These are phyloP conservation scores for Nipponia nippon DNA, from an alignment of 2,113 vertebrate genomes.

Conservation along the genomic window DNA sequence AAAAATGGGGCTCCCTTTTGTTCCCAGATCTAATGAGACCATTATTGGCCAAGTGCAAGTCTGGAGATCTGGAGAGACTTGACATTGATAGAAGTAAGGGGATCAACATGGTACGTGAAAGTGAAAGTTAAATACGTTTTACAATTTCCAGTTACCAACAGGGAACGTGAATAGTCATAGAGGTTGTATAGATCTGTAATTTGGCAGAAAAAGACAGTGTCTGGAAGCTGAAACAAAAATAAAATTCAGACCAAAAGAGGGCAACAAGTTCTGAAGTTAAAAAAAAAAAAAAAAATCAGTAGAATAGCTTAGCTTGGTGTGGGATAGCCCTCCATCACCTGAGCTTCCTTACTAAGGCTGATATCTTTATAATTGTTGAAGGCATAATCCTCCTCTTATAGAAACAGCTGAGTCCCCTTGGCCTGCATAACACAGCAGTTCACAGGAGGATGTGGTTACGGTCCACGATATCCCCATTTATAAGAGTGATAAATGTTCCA, in stretches of 20 bases:
- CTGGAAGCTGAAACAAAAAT: background rate
- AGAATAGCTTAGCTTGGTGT: background rate
- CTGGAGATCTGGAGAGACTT: background rate
- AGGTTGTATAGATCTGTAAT: background rate
- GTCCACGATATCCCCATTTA: background rate
- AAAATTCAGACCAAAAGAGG: background rate
- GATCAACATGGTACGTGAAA: background rate
- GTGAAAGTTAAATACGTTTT: background rate
- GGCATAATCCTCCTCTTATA: background rate
- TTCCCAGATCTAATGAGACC: background rate
- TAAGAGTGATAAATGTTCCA: background rate
- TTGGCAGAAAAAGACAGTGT: background rate
- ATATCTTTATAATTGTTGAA: background rate
- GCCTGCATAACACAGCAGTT: background rate
- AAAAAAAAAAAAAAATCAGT: too few relatives aligned
- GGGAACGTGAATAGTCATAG: background rate
- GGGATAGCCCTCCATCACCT: background rate
- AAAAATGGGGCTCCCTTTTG: background rate
- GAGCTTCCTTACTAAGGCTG: background rate
- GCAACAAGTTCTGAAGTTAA: background rate
- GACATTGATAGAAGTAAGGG: background rate
- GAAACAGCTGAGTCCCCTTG: background rate
- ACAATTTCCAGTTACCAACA: background rate
- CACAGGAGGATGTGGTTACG: background rate
- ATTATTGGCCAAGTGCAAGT: background rate